phyloP scores from a whole-genome alignment of 2,888 invertebrate genomes.

The Penaeus monodon region DNA sequence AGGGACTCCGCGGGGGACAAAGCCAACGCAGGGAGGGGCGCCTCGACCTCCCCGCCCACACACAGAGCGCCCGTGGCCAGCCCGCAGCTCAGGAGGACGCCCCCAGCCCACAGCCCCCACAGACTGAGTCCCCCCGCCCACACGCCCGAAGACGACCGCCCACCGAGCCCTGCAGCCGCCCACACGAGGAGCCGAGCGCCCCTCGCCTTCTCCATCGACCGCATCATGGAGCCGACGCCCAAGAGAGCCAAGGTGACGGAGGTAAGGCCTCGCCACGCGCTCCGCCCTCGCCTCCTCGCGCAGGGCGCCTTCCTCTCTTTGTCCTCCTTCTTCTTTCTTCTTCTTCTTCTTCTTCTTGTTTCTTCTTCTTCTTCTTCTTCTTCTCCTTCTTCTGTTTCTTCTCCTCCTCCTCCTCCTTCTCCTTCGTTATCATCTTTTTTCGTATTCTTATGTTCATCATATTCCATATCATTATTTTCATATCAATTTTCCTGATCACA shows the following conservation, averaged over 20 bases:
- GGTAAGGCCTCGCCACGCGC: conserved; percentile 32
- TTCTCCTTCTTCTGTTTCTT: too few species aligned
- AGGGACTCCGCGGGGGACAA: background rate
- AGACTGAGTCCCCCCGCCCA: conserved; percentile 20
- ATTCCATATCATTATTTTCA: too few species aligned
- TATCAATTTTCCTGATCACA: too few species aligned
- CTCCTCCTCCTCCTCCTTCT: too few species aligned
- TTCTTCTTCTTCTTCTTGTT: too few species aligned
- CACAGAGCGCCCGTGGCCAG: background rate
- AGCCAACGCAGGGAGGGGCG: background rate
- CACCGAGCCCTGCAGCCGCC: conserved; percentile 38
- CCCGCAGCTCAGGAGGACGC: too few species aligned
- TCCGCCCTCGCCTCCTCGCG: too few species aligned
- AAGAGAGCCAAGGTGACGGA: conserved; percentile 55
- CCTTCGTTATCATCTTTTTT: too few species aligned
- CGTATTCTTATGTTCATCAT: too few species aligned
- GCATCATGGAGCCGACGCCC: conserved; percentile 64
- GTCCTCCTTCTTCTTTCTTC: too few species aligned
- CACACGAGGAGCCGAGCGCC: conserved; percentile 53
- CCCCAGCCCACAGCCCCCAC: conserved; percentile 35
- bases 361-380: too few species aligned
- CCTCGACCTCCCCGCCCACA: conserved; percentile 15
- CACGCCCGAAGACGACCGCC: conserved; percentile 47
- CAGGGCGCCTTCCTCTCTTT: too few species aligned
- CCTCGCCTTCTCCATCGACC: conserved; percentile 64